phyloP scores from a whole-genome alignment of 2,797 vertebrate species.

The Enteromius treurensis region DNA sequence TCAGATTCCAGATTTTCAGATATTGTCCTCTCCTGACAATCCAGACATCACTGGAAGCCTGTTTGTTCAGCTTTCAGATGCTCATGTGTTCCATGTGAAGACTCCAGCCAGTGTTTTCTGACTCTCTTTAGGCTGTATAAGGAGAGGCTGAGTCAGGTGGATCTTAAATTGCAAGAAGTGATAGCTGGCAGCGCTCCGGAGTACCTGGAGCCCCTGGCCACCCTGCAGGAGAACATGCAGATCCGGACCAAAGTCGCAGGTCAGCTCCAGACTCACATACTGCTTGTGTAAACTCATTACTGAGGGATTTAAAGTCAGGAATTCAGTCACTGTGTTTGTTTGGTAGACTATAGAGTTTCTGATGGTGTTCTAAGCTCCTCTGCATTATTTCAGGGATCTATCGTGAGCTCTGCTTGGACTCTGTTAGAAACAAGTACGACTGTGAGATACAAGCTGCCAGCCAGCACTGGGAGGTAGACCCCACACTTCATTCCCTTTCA shows the following conservation, averaged over 20 bases:
- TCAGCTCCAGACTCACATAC: conserved; percentile 63
- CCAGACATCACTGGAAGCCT: not conserved
- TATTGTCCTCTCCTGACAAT: not conserved
- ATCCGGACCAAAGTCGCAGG: conserved; percentile 98
- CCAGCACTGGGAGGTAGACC: conserved; percentile 93
- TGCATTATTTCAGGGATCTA: conserved; percentile 72
- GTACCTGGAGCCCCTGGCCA: conserved; percentile 95
- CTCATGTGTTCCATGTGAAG: not conserved
- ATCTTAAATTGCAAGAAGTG: conserved; percentile 97
- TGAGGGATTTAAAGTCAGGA: not conserved
- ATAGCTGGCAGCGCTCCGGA: conserved; percentile 95
- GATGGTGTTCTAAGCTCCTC: no score
- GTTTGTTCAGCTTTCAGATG: not conserved
- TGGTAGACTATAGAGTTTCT: no score
- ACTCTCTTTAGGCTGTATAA: conserved; percentile 88
- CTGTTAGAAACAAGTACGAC: conserved; percentile 97
- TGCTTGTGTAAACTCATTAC: not conserved
- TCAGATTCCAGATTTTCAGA: not conserved
- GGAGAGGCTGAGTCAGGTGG: conserved; percentile 95
- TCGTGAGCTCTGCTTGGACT: conserved; percentile 93
- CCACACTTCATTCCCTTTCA: not conserved
- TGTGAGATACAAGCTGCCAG: conserved; percentile 98
- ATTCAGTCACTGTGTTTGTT: not conserved
- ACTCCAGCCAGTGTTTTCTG: not conserved
- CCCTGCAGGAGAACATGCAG: conserved; percentile 99